Percentiles rank a stretch among this genome's conserved stretches.
These are phyloP conservation scores for Phenganax marumi DNA, from an alignment of 92 coral and sea anemone species.

Conservation along the genomic window DNA sequence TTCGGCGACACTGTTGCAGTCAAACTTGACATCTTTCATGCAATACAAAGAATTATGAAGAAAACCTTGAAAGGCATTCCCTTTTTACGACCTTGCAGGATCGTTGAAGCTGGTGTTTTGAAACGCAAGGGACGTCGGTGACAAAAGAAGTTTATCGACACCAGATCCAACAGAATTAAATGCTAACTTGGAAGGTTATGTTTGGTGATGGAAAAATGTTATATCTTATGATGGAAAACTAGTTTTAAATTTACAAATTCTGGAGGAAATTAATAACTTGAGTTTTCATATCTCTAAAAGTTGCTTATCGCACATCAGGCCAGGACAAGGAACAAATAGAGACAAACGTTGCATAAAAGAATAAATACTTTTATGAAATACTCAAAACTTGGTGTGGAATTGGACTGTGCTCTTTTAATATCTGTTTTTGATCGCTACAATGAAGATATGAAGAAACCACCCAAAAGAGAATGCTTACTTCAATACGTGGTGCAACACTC, in stretches of 20 bases:
- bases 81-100: constrained; percentile 7
- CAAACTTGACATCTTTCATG: constrained; percentile 28
- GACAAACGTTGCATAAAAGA: constrained; percentile 9
- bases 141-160: neutral
- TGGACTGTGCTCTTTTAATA: constrained; percentile 10
- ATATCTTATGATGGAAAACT: neutral
- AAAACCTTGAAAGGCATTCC: constrained; percentile 12
- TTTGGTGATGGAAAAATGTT: constrained; percentile 7
- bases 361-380: constrained; percentile 26
- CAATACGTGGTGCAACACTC: constrained; percentile 16
- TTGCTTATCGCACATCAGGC: constrained; percentile 12
- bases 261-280: constrained; percentile 24
- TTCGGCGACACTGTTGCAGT: neutral
- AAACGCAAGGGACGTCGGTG: constrained; percentile 7
- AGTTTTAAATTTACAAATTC: neutral
- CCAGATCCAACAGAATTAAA: constrained; percentile 12
- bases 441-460: neutral
- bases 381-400: neutral
- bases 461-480: constrained; percentile 4
- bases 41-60: constrained; percentile 23
- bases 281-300: constrained; percentile 6
- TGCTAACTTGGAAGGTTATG: neutral
- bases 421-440: neutral
- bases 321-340: constrained; percentile 20
- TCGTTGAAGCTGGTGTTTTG: constrained; percentile 17